Evolutionary conservation across 2,797 vertebrate species (phyloP), one percentile per base, ranked within the genome.

Genomic region (Australoheros facetus): DNA sequence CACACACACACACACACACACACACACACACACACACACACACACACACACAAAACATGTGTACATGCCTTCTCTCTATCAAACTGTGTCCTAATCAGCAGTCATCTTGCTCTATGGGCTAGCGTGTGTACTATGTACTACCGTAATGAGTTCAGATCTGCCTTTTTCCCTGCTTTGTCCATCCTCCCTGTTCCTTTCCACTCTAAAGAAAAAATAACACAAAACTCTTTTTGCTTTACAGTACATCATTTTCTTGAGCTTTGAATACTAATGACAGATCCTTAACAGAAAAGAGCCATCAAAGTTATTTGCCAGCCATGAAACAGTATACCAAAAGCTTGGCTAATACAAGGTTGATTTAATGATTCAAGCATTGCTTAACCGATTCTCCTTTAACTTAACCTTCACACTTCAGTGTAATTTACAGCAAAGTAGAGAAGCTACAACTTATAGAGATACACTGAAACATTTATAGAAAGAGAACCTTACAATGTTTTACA

Each of bases 291-390:
- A 79, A 73, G 53, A 78, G 56, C 26, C 39, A 77, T 85, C 66
- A 83, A 83, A 80, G 81, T 78, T 78, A 70, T 75, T 86, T 62
- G 60, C 71, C 73, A 74, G 86, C 87, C 81, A 87, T 90, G 82
- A 87, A 83, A 79, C 7, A 48, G 10, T 69, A 83, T 58, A 69
- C 73, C 26, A 82, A 32, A 59, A 85, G 78, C 73, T 80, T 59
- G 30, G 59, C 77, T 81, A 90, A 88, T 88, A 87, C 82, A 91
- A 93, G 85, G 85, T 90, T 79, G 81, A 91, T 91, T 73, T 89
- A 86, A 79, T 71, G 73, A 91, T 81, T 88, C 39, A 81, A 87
- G 56, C 51, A 34, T 79, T 87, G 89, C 64, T 79, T 58, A 79
- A 78, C 30, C 55, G 59, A 80, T 87, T 87, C 51, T 81, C 71